Percentiles rank a stretch among this genome's conserved stretches.
Evolutionary conservation across 1,140 invertebrate genomes (phyloP).

Genomic region (Ceratoteleas bidentatus): DNA sequence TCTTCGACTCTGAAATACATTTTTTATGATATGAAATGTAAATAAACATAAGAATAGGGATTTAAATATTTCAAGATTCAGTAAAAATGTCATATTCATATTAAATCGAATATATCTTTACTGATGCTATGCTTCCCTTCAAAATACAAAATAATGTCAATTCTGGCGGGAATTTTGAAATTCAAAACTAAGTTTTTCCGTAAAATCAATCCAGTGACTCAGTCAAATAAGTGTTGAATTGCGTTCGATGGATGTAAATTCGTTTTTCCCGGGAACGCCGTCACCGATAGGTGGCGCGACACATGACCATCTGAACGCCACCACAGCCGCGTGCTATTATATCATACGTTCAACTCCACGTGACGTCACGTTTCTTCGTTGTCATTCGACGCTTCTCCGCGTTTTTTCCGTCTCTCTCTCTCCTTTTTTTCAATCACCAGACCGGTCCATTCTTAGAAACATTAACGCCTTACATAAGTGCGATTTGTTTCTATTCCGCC

Average conservation of each 20-base stretch:
- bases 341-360: conserved; percentile 37
- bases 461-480: conserved; percentile 51
- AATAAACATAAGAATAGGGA: no score
- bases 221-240: no score
- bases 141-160: no score
- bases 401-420: conserved; percentile 15
- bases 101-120: no score
- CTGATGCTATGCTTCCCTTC: no score
- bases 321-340: conserved; percentile 46
- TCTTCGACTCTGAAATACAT: no score
- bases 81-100: no score
- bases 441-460: conserved; percentile 63
- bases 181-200: no score
- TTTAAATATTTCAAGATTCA: no score
- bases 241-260: conserved; percentile 56
- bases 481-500: conserved; percentile 45
- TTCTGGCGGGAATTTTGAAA: no score
- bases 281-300: conserved; percentile 9
- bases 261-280: conserved; percentile 49
- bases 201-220: no score
- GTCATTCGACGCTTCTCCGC: conserved; percentile 8
- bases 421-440: conserved; percentile 20
- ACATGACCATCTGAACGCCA: conserved; percentile 3
- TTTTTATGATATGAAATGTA: no score
- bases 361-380: conserved; percentile 32